phyloP scores from a whole-genome alignment of 2,113 vertebrate genomes.

The Lucifuga dentata region DNA sequence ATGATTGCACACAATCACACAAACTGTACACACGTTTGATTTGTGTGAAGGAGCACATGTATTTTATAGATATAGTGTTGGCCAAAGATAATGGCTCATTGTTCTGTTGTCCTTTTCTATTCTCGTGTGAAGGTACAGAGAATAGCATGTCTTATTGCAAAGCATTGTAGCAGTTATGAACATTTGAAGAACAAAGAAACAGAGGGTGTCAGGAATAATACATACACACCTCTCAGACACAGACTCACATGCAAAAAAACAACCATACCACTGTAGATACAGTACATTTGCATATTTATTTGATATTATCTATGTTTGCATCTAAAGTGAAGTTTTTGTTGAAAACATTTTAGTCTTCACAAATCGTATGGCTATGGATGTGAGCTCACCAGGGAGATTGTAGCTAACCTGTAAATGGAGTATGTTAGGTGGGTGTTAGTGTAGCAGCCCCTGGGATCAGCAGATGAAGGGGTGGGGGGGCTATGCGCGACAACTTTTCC shows the following conservation, averaged over 20 bases:
- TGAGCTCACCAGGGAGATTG: constrained; percentile 49
- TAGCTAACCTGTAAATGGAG: constrained; percentile 72
- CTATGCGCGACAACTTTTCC: constrained; percentile 70
- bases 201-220: constrained; percentile 42
- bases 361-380: not conserved
- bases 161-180: not conserved
- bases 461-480: constrained; percentile 33
- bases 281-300: too few relatives aligned
- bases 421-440: constrained; percentile 59
- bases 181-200: constrained; percentile 37
- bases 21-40: not conserved
- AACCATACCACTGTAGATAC: constrained; percentile 21
- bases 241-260: constrained; percentile 39
- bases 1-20: not conserved
- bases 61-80: constrained; percentile 1
- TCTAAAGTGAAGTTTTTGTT: too few relatives aligned
- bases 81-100: constrained; percentile 19
- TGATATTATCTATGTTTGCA: too few relatives aligned
- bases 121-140: not conserved
- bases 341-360: too few relatives aligned
- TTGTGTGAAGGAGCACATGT: not conserved
- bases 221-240: constrained; percentile 49
- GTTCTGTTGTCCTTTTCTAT: constrained; percentile 25
- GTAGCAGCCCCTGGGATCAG: constrained; percentile 59
- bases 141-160: constrained; percentile 1